Evolutionary conservation across 2,888 invertebrate species (phyloP).

Genomic region (Electrophaes corylata): DNA sequence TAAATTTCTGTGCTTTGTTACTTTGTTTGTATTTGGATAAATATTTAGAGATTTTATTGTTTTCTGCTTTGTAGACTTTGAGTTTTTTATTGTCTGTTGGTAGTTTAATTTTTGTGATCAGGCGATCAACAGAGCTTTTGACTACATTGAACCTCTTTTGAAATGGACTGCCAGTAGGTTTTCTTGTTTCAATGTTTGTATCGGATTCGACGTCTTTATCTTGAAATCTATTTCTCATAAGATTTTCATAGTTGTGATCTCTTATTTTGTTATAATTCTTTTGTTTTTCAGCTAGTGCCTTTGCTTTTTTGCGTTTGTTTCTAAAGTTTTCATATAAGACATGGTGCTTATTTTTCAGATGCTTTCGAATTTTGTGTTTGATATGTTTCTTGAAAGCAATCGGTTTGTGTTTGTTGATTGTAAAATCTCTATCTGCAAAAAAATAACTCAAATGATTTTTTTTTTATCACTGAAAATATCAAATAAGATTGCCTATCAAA

Average conservation of each 20-base stretch:
- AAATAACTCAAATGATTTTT: background rate
- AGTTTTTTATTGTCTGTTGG: background rate
- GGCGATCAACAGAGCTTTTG: background rate
- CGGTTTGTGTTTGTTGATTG: background rate
- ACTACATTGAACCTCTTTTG: conserved; percentile 3
- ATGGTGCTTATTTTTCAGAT: conserved; percentile 10
- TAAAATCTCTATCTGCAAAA: conserved; percentile 9
- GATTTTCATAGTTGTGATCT: background rate
- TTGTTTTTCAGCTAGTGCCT: background rate
- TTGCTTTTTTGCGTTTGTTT: conserved; percentile 7
- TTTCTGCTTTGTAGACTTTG: background rate
- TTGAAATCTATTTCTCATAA: background rate
- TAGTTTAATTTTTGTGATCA: background rate
- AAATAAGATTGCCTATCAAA: no score
- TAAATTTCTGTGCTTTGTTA: background rate
- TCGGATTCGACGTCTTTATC: background rate
- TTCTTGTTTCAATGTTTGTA: background rate
- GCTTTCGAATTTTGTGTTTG: conserved; percentile 2
- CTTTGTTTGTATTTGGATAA: background rate
- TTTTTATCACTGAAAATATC: no score
- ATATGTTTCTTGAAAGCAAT: background rate
- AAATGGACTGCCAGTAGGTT: background rate
- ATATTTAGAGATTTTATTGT: conserved; percentile 3
- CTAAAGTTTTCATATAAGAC: background rate
- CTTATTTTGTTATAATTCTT: background rate